A percentile compares a stretch with the other conserved stretches of the same genome.
phyloP scores from a whole-genome alignment of 2,113 vertebrate species.

The Chrysemys picta region DNA sequence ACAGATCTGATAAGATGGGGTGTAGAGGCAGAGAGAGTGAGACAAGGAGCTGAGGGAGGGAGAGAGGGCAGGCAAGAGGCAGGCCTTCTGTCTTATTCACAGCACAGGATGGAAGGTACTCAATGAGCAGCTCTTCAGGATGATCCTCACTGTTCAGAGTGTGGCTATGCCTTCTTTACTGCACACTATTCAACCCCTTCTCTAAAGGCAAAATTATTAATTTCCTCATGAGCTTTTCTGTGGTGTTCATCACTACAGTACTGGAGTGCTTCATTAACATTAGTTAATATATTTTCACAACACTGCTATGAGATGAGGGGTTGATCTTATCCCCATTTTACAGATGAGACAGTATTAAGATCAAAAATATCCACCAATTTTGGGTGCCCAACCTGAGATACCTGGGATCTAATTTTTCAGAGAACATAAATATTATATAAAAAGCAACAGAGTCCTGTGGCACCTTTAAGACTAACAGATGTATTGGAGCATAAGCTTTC shows the following conservation, averaged over 20 bases:
- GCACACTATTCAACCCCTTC: neutral
- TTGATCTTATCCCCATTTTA: neutral
- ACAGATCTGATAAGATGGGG: neutral
- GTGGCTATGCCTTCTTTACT: neutral
- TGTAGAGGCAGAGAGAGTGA: neutral
- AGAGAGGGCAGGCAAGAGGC: neutral
- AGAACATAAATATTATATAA: neutral
- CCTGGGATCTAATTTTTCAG: neutral
- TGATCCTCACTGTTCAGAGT: neutral
- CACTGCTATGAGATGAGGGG: neutral
- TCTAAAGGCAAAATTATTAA: neutral
- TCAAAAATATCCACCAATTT: neutral
- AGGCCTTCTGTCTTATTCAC: neutral
- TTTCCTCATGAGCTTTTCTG: neutral
- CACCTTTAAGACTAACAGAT: too few relatives aligned
- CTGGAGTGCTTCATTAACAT: neutral
- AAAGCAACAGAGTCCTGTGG: too few relatives aligned
- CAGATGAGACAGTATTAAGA: neutral
- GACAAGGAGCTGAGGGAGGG: neutral
- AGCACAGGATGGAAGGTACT: neutral
- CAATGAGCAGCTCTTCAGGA: neutral
- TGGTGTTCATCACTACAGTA: neutral
- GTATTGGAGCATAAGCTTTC: too few relatives aligned
- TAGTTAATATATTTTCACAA: neutral
- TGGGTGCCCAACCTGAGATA: neutral